These are phyloP conservation scores for Nanorana parkeri DNA, from an alignment of 2,113 vertebrate genomes.

Conservation along the genomic window DNA sequence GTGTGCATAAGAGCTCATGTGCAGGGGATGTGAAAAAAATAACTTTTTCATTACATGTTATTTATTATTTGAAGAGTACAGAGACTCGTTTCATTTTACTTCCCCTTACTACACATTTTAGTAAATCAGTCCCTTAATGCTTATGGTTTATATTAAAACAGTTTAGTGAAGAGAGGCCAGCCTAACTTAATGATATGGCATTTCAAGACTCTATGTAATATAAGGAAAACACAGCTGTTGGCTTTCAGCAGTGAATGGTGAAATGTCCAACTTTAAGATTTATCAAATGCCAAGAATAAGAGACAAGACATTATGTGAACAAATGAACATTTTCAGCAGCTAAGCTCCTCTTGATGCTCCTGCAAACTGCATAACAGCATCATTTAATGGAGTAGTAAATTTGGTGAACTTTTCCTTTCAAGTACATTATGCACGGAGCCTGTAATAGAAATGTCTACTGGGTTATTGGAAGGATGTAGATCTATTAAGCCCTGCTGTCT, in stretches of 20 bases:
- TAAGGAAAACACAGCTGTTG: slow-evolving; percentile 4
- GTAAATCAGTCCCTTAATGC: too few species aligned
- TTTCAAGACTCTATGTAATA: too few species aligned
- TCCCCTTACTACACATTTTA: too few species aligned
- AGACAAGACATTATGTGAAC: slow-evolving; percentile 52
- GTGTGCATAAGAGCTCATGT: too few species aligned
- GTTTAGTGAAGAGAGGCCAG: too few species aligned
- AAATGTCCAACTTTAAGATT: slow-evolving; percentile 44
- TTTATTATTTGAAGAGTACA: too few species aligned
- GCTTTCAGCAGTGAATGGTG: background rate
- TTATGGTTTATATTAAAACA: too few species aligned
- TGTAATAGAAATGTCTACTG: slow-evolving; percentile 57
- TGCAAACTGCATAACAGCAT: slow-evolving; percentile 54
- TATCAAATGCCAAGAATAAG: slow-evolving; percentile 42
- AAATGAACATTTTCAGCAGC: slow-evolving; percentile 50
- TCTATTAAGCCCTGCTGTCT: slow-evolving; percentile 52
- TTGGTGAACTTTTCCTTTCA: slow-evolving; percentile 57
- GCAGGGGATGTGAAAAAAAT: too few species aligned
- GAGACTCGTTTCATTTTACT: too few species aligned
- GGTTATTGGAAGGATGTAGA: slow-evolving; percentile 57
- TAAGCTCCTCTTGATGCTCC: slow-evolving; percentile 43
- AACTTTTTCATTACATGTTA: too few species aligned
- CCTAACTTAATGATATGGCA: too few species aligned
- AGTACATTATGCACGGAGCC: slow-evolving; percentile 55
- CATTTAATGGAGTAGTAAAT: slow-evolving; percentile 55